Conservation (phyloP, 2,888 invertebrate species). For the Mylabris sibirica region DNA sequence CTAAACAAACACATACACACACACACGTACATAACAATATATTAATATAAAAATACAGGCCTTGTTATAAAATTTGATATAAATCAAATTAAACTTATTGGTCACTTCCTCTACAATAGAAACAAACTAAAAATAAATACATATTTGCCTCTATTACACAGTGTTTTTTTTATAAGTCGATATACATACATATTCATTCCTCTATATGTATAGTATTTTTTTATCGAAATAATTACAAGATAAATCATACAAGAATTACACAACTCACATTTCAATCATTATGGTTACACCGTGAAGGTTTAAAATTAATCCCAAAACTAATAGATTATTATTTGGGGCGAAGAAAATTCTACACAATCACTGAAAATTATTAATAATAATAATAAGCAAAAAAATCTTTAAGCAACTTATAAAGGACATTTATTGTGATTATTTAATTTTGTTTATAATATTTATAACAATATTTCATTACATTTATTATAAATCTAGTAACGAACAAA, state of each 20-base stretch:
- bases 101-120: background rate
- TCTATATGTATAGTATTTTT: too few relatives aligned
- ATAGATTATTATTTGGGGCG: background rate
- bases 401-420: background rate
- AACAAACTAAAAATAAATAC: background rate
- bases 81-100: conserved; percentile 1
- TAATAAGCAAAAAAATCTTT: background rate
- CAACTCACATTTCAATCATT: conserved; percentile 5
- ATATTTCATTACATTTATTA: too few relatives aligned
- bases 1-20: background rate
- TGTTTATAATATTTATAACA: too few relatives aligned
- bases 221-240: background rate
- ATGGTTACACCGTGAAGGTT: background rate
- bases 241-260: background rate
- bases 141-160: background rate
- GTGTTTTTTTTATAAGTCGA: too few relatives aligned
- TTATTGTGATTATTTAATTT: too few relatives aligned
- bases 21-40: too few relatives aligned
- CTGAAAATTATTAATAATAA: background rate
- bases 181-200: too few relatives aligned
- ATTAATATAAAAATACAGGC: background rate
- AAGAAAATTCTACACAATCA: background rate
- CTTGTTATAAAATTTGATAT: background rate
- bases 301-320: background rate
- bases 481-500: too few relatives aligned